A percentile compares a stretch with the other conserved stretches of the same genome.
Evolutionary conservation across 2,797 vertebrate species (phyloP).

Genomic region (Microchirus variegatus): DNA sequence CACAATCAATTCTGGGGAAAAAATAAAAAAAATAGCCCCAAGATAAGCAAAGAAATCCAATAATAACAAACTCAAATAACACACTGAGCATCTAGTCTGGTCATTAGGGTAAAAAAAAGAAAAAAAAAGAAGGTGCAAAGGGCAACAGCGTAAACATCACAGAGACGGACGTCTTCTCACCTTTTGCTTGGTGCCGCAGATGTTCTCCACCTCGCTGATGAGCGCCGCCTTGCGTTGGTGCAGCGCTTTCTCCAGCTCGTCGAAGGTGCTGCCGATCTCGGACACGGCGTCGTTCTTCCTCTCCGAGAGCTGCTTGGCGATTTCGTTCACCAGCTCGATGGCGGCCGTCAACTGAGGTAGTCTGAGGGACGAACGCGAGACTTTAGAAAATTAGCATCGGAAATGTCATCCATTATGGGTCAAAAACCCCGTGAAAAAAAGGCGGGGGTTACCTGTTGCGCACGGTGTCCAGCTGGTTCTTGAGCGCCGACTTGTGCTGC

Average conservation of each 20-base stretch:
- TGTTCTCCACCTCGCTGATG: conserved; percentile 89
- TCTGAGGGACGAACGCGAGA: too few species aligned
- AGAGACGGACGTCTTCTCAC: conserved; percentile 41
- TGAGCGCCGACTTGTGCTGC: conserved; percentile 91
- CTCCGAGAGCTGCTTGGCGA: conserved; percentile 90
- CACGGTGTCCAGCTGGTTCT: conserved; percentile 91
- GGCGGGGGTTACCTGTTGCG: conserved; percentile 92
- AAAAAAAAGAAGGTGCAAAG: too few species aligned
- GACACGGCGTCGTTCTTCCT: conserved; percentile 88
- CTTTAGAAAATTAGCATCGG: too few species aligned
- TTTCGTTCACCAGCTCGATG: conserved; percentile 90
- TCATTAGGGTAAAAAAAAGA: background rate
- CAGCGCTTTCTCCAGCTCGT: conserved; percentile 90
- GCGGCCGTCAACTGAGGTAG: conserved; percentile 91
- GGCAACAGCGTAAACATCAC: too few species aligned
- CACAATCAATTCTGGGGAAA: too few species aligned
- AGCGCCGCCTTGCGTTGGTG: conserved; percentile 90
- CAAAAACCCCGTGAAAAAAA: too few species aligned
- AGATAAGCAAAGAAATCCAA: too few species aligned
- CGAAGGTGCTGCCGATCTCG: conserved; percentile 91
- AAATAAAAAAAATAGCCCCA: too few species aligned
- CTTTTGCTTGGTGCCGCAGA: conserved; percentile 82
- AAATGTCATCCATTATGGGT: too few species aligned
- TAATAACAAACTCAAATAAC: too few species aligned
- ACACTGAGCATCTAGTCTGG: too few species aligned